Base-by-base conservation (phyloP, 2,797 vertebrate species). In the Pantherophis alleghaniensis region DNA sequence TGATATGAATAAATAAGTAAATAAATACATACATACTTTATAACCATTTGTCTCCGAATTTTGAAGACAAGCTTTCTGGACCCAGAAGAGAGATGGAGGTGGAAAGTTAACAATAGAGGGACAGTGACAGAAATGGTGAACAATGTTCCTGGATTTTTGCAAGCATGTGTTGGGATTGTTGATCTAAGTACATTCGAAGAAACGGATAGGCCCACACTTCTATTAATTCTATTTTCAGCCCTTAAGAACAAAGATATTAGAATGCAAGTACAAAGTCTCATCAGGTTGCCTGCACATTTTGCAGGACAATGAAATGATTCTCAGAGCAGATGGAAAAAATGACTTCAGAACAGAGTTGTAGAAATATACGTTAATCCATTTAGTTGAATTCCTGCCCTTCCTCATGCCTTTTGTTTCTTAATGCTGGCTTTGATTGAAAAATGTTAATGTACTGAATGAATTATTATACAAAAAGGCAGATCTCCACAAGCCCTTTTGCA, bases 401-500 rank as follows among this genome's bases (percentile, higher is more conserved):
- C 79, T 91, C 20, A 24, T 87, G 61, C 91, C 61, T 93, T 91
- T 90, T 90, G 90, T 55, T 95, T 94, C 93, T 56, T 94, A 95
- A 90, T 92, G 91, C 7, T 90, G 87, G 24, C 51, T 96, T 94
- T 90, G 92, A 93, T 57, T 96, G 94, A 94, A 88, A 86, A 94
- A 93, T 92, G 88, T 93, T 93, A 94, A 93, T 94, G 55, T 87
- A 53, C 86, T 88, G 47, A 28, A 91, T 53, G 93, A 94, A 79
- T 11, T 18, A 69, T n/a, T 88, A 89, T 26, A 93, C 37, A 47
- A 95, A 60, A 93, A 96, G 93, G 24, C 90, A 57, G 86, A 91
- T 93, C 32, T 88, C 16, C 7, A 91, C 20, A 51, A 9, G 0
- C 88, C 32, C 93, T 28, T 83, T 95, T 93, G 42, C 61, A 95